phyloP scores from a whole-genome alignment of 2,113 vertebrate genomes.

The Eupsittula cactorum region DNA sequence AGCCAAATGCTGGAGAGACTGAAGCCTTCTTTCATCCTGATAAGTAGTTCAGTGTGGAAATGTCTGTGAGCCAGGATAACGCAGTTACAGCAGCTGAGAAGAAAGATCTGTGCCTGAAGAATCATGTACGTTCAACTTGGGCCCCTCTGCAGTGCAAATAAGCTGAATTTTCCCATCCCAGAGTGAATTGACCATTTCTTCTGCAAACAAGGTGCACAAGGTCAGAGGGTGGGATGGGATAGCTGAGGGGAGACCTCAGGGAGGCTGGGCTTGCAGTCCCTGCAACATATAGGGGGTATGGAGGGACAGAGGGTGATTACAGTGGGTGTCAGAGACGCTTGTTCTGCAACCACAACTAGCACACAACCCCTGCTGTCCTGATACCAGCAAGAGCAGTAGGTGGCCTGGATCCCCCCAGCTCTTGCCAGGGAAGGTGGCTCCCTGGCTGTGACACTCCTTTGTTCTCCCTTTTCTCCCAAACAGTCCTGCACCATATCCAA shows the following conservation, averaged over 20 bases:
- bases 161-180: neutral
- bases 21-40: neutral
- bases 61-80: neutral
- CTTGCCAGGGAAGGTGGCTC: neutral
- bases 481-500: too few relatives aligned
- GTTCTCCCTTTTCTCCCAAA: neutral
- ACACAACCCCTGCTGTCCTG: neutral
- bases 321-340: neutral
- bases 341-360: neutral
- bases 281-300: neutral
- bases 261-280: neutral
- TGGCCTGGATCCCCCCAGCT: neutral
- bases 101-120: neutral
- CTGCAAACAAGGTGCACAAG: neutral
- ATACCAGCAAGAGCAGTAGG: neutral
- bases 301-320: neutral
- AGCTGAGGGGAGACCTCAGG: neutral
- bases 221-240: fast-evolving
- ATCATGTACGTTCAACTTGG: fast-evolving
- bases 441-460: neutral
- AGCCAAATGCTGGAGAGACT: neutral
- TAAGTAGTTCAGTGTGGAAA: neutral
- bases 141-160: neutral
- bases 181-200: neutral
- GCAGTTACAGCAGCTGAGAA: neutral